phyloP scores from a whole-genome alignment of 2,113 vertebrate species.

The Trichomycterus rosablanca region DNA sequence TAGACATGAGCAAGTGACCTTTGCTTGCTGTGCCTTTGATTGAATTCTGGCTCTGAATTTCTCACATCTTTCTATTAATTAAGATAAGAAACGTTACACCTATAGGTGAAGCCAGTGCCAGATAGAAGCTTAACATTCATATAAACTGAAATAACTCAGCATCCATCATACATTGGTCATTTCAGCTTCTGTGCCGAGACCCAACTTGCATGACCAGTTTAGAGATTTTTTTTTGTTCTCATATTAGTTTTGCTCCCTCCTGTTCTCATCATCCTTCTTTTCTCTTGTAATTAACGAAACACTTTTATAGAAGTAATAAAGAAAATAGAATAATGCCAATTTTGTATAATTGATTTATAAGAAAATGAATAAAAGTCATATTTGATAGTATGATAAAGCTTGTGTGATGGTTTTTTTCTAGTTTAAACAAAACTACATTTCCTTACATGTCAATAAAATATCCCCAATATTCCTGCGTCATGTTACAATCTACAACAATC shows the following conservation, averaged over 20 bases:
- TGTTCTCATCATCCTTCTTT: slow-evolving; percentile 59
- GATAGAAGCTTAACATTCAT: slow-evolving; percentile 30
- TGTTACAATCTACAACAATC: no score
- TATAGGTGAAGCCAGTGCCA: no score
- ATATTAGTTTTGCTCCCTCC: slow-evolving; percentile 47
- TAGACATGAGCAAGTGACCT: slow-evolving; percentile 10
- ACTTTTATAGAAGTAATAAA: slow-evolving; percentile 75
- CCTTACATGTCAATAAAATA: no score
- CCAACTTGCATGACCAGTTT: slow-evolving; percentile 42
- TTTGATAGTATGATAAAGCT: slow-evolving; percentile 57
- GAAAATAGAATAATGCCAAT: slow-evolving; percentile 71
- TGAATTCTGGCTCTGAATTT: slow-evolving; percentile 25
- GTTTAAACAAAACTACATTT: not conserved
- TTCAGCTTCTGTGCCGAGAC: slow-evolving; percentile 31
- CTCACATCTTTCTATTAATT: not conserved
- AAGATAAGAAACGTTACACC: not conserved
- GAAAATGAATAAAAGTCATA: slow-evolving; percentile 68
- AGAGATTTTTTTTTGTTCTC: slow-evolving; percentile 29
- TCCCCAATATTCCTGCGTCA: no score
- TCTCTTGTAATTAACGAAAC: slow-evolving; percentile 72
- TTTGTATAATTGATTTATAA: slow-evolving; percentile 75
- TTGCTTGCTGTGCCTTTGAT: slow-evolving; percentile 43
- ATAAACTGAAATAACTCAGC: slow-evolving; percentile 38
- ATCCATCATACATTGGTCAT: slow-evolving; percentile 39
- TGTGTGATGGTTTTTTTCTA: slow-evolving; percentile 7